phyloP scores from a whole-genome alignment of 1,140 invertebrate species.

The Hypothenemus hampei region DNA sequence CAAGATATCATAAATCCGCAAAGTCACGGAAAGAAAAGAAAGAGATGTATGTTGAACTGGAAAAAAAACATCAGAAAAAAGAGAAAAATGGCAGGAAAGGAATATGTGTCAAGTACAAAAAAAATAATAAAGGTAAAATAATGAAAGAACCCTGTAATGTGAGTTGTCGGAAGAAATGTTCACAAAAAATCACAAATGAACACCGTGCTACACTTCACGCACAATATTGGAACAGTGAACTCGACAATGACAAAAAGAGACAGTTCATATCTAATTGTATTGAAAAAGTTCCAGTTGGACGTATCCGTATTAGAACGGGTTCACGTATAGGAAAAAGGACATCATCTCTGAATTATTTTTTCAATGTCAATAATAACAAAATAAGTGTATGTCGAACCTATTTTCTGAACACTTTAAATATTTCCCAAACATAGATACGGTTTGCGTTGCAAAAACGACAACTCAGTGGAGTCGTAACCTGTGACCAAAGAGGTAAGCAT shows the following conservation, averaged over 20 bases:
- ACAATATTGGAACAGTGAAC: neutral
- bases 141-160: neutral
- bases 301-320: no score
- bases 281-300: no score
- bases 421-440: neutral
- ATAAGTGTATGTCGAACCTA: no score
- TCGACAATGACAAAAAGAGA: neutral
- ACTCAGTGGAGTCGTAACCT: neutral
- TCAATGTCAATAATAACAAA: no score
- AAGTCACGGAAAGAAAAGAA: neutral
- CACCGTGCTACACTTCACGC: neutral
- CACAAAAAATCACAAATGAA: neutral
- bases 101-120: neutral
- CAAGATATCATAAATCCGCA: no score
- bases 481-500: neutral
- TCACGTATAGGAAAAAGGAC: no score
- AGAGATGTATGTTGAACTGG: neutral
- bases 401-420: neutral
- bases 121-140: neutral
- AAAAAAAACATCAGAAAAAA: neutral
- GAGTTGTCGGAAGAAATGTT: neutral
- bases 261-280: neutral
- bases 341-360: constrained; percentile 2
- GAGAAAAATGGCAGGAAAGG: neutral
- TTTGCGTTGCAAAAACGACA: neutral